phyloP scores from a whole-genome alignment of 2,797 vertebrate species.

The Parotocinclus haroldoi region DNA sequence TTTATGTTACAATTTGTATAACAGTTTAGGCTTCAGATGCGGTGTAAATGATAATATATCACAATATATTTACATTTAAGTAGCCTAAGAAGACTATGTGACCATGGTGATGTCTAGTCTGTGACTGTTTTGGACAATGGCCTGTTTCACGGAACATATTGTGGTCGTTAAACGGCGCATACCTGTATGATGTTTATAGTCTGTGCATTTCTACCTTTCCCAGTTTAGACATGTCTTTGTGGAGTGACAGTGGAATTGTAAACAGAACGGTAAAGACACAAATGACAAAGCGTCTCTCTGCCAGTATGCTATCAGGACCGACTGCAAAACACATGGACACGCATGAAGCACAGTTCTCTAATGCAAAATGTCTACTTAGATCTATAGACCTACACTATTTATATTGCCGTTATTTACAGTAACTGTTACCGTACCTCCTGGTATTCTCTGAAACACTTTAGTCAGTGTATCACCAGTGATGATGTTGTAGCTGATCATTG shows the following conservation, averaged over 20 bases:
- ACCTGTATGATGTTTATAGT: background rate
- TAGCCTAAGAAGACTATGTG: no score
- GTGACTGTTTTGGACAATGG: no score
- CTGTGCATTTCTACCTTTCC: constrained; percentile 78
- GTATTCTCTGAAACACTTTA: constrained; percentile 92
- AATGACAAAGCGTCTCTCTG: constrained; percentile 85
- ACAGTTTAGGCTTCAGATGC: no score
- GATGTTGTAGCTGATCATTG: constrained; percentile 98
- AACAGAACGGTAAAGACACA: constrained; percentile 77
- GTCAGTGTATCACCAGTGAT: constrained; percentile 89
- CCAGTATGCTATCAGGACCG: constrained; percentile 75
- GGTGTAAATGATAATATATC: no score
- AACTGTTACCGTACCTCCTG: constrained; percentile 76
- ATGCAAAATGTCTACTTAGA: background rate
- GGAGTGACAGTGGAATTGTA: constrained; percentile 86
- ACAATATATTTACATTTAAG: no score
- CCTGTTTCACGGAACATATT: no score
- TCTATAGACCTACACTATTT: no score
- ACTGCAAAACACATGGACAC: constrained; percentile 63
- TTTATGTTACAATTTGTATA: no score
- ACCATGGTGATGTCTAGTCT: no score
- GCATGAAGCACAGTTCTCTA: background rate
- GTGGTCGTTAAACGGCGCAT: no score
- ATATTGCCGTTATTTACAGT: background rate
- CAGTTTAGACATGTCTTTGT: constrained; percentile 83